A percentile compares a stretch with the other conserved stretches of the same genome.
These are phyloP conservation scores for Eretmochelys imbricata DNA, from an alignment of 2,113 vertebrate species.

Conservation along the genomic window DNA sequence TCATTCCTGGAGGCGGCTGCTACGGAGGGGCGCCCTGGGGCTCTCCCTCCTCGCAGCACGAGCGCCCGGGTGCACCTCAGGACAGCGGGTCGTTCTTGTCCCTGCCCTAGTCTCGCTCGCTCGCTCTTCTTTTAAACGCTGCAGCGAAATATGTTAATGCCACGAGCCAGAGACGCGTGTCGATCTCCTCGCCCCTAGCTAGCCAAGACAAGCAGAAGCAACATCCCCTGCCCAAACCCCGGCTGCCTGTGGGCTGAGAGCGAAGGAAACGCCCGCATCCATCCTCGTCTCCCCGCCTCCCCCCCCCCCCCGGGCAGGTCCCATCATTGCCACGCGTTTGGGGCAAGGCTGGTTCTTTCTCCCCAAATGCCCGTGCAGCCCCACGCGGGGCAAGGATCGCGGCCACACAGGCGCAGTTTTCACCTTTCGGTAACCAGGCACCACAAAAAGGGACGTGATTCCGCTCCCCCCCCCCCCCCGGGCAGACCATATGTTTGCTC, in stretches of 20 bases:
- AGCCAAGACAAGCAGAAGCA: accelerated
- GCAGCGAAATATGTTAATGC: slow-evolving; percentile 46
- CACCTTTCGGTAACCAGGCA: accelerated
- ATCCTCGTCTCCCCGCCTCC: too few species aligned
- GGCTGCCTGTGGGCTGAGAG: not conserved
- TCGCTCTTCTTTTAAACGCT: accelerated
- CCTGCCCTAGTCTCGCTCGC: too few species aligned
- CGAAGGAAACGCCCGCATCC: too few species aligned
- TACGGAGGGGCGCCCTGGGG: not conserved
- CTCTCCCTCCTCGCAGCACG: slow-evolving; percentile 9
- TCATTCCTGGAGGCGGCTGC: not conserved
- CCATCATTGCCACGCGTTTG: accelerated
- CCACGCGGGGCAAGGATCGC: too few species aligned
- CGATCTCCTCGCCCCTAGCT: too few species aligned
- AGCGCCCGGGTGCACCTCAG: slow-evolving; percentile 61
- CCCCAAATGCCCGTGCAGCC: too few species aligned
- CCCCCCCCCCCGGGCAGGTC: too few species aligned
- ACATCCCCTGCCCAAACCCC: not conserved
- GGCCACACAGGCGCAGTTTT: too few species aligned
- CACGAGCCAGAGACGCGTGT: not conserved
- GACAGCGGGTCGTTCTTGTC: not conserved
- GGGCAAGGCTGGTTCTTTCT: not conserved
- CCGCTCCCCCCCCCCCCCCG: not conserved
- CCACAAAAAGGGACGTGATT: accelerated
- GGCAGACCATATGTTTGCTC: not conserved